Percentiles rank a stretch among this genome's conserved stretches.
phyloP scores from a whole-genome alignment of 2,797 vertebrate genomes.

The Tinamus major region DNA sequence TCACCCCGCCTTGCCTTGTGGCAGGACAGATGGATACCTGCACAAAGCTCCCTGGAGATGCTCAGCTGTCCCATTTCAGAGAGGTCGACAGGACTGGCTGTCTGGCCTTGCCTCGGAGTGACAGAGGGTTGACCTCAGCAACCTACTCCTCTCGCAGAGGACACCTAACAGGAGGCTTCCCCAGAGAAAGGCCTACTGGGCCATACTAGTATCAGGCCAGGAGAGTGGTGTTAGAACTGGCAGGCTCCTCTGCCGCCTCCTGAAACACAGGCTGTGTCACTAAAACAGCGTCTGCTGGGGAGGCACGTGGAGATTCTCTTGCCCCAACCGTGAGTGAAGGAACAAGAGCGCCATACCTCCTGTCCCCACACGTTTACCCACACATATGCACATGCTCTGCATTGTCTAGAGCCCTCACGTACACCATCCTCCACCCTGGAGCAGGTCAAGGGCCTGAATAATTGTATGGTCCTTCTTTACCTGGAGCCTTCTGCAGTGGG shows the following conservation, averaged over 20 bases:
- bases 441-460: background rate
- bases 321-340: background rate
- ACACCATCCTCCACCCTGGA: background rate
- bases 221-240: background rate
- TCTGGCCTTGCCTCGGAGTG: background rate
- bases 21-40: background rate
- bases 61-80: background rate
- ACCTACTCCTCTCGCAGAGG: background rate
- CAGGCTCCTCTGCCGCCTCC: background rate
- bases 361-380: background rate
- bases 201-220: background rate
- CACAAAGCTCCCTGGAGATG: background rate
- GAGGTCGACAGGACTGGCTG: background rate
- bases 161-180: background rate
- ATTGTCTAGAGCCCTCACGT: background rate
- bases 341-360: background rate
- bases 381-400: background rate
- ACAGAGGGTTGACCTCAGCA: background rate
- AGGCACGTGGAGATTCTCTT: background rate
- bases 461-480: background rate
- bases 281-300: background rate
- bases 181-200: background rate
- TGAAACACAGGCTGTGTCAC: background rate
- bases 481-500: background rate
- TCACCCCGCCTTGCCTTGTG: background rate